Evolutionary conservation across 2,113 vertebrate species (phyloP).

Genomic region (Coracopsis vasa): DNA sequence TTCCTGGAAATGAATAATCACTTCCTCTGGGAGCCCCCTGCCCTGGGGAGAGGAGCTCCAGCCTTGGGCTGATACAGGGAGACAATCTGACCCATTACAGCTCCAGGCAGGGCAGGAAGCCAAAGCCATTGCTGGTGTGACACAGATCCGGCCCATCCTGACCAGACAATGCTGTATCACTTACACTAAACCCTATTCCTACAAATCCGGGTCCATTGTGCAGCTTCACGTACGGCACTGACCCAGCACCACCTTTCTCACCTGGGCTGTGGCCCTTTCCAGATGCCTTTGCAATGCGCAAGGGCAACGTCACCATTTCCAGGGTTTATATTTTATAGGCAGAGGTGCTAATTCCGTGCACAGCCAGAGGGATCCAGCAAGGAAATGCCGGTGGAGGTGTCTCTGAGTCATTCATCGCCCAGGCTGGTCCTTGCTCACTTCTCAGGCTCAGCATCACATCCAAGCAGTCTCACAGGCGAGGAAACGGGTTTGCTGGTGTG

Average conservation of each 20-base stretch:
- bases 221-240: not conserved
- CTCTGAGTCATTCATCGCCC: not conserved
- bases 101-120: not conserved
- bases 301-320: not conserved
- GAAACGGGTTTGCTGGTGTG: not conserved
- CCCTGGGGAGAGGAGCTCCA: not conserved
- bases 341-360: not conserved
- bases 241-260: not conserved
- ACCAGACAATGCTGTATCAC: not conserved
- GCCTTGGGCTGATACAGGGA: not conserved
- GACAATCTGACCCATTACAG: not conserved
- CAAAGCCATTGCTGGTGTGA: not conserved
- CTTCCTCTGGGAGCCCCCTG: constrained; percentile 4
- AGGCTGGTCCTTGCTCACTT: not conserved
- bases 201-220: accelerated
- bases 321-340: not conserved
- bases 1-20: constrained; percentile 42
- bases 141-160: not conserved
- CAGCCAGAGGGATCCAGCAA: not conserved
- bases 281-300: not conserved
- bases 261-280: not conserved
- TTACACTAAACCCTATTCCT: not conserved
- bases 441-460: not conserved
- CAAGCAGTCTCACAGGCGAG: accelerated
- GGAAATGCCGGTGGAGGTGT: not conserved